Evolutionary conservation across 1,140 invertebrate genomes (phyloP), one percentile per base, ranked within the genome.

Genomic region (Diorhabda carinulata): DNA sequence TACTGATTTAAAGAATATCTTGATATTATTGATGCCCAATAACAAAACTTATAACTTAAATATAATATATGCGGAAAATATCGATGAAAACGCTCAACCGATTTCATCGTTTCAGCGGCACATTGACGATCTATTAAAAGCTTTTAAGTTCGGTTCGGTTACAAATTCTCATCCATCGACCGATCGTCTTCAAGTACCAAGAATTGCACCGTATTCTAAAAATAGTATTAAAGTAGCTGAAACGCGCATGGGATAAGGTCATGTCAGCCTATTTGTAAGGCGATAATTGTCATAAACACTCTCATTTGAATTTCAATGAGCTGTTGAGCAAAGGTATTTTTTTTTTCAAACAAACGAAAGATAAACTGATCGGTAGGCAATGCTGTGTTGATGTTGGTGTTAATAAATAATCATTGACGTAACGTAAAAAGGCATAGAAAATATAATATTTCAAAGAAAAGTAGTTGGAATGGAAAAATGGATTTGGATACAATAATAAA

Each of bases 231-330:
- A 57, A 65, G 57, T 57, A 57, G 64, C 45, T 57, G 47, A 65
- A 57, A 65, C 47, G 64, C 47, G 52, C 52, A n/a, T 10, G 47
- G 56, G 64, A 56, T 65, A 57, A 65, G 64, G 64, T 65, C 64
- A 65, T 57, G 45, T 43, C 64, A 62, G 64, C 69, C 72, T 72
- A 72, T 75, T 73, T 70, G 74, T 69, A 63, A 72, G 70, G 71
- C 74, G 74, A 71, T 75, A 75, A 73, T 75, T 75, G 74, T 71
- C 71, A 57, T 57, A 68, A 52, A 71, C 70, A 72, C 71, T 68
- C 71, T 73, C 70, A 71, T 75, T 75, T 75, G 71, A 71, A 75
- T 75, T 70, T 75, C 65, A 72, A 75, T 75, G 70, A 69, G 63
- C 68, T 61, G 60, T 73, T 62, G 68, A 52, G 52, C 40, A 6